Evolutionary conservation across 2,797 vertebrate species (phyloP).

Genomic region (Pogoniulus pusillus): DNA sequence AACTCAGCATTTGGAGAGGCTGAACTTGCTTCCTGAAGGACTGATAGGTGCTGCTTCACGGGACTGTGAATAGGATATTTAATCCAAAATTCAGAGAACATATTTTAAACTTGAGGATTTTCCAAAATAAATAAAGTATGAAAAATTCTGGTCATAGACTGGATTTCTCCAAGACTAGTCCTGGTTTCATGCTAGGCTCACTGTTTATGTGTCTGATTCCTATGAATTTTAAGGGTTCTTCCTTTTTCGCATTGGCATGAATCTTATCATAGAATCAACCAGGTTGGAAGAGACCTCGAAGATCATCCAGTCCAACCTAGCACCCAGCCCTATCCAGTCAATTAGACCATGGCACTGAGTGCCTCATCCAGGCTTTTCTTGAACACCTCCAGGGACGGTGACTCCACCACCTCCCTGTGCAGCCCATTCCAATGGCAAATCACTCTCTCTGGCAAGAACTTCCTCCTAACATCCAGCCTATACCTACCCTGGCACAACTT

Average conservation of each 20-base stretch:
- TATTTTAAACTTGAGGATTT: conserved; percentile 40
- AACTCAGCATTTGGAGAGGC: background rate
- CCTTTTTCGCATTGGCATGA: background rate
- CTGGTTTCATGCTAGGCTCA: conserved; percentile 8
- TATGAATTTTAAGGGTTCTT: conserved; percentile 29
- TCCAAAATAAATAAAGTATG: conserved; percentile 42
- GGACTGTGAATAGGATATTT: background rate
- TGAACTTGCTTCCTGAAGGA: background rate
- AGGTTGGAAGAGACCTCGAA: too few species aligned
- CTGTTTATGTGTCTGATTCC: conserved; percentile 44
- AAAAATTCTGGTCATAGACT: conserved; percentile 26
- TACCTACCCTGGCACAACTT: too few species aligned
- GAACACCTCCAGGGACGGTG: too few species aligned
- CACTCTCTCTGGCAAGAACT: too few species aligned
- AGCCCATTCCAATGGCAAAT: too few species aligned
- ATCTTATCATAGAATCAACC: too few species aligned
- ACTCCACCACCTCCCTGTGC: too few species aligned
- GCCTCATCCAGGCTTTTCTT: too few species aligned
- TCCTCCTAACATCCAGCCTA: too few species aligned
- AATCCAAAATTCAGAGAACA: conserved; percentile 16
- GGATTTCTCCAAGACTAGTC: background rate
- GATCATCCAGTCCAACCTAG: too few species aligned
- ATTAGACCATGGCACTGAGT: too few species aligned
- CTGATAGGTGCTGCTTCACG: background rate
- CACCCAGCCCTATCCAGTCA: too few species aligned